Evolutionary conservation across 2,113 vertebrate genomes (phyloP).

Genomic region (Anthoscopus minutus): DNA sequence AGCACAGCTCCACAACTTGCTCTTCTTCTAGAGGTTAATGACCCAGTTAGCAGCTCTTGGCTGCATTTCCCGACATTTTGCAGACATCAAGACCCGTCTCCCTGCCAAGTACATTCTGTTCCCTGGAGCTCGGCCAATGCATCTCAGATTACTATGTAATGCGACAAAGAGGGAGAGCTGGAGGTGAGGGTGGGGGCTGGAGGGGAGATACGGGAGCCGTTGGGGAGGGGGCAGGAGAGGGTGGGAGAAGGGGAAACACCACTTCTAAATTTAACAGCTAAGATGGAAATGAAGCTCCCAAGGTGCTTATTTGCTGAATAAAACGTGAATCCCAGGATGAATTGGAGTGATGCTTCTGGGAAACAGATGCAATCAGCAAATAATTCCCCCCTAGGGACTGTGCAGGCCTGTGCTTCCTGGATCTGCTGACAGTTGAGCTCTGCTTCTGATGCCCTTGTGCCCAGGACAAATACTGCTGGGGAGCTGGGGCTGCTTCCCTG

Average conservation of each 20-base stretch:
- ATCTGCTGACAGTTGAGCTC: conserved; percentile 21
- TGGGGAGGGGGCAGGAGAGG: conserved; percentile 18
- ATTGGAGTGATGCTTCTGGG: conserved; percentile 52
- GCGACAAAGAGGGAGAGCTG: conserved; percentile 78
- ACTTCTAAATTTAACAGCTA: conserved; percentile 62
- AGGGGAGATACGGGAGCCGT: conserved; percentile 35
- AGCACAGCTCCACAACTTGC: conserved; percentile 71
- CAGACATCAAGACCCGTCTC: conserved; percentile 78
- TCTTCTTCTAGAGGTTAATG: conserved; percentile 82
- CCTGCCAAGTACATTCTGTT: conserved; percentile 86
- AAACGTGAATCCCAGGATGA: conserved; percentile 36
- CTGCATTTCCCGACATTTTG: conserved; percentile 82
- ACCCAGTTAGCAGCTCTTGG: conserved; percentile 86
- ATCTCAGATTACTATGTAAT: conserved; percentile 81
- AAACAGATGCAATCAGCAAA: conserved; percentile 55
- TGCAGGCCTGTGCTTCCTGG: conserved; percentile 16
- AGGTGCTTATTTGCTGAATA: conserved; percentile 49
- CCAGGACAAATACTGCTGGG: not conserved
- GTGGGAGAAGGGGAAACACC: conserved; percentile 49
- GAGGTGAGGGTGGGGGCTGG: conserved; percentile 63
- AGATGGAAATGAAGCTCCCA: conserved; percentile 29
- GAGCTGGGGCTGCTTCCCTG: not conserved
- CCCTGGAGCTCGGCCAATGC: conserved; percentile 79
- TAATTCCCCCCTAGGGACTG: conserved; percentile 25
- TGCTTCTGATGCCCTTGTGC: conserved; percentile 9